phyloP scores from a whole-genome alignment of 2,797 vertebrate species.

The Lates japonicus region DNA sequence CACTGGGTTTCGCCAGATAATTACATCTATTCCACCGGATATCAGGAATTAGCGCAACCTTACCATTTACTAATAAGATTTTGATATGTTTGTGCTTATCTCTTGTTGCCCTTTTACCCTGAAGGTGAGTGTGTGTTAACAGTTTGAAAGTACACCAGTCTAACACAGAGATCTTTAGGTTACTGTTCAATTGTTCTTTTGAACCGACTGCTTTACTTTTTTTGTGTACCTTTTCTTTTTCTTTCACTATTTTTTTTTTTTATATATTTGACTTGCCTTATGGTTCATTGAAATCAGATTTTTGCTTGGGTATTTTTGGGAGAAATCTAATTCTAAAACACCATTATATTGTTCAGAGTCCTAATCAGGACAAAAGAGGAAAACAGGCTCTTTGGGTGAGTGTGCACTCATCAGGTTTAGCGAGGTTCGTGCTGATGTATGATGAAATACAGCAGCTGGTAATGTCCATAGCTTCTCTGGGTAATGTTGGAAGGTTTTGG shows the following conservation, averaged over 20 bases:
- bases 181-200: not conserved
- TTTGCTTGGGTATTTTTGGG: not conserved
- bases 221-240: not conserved
- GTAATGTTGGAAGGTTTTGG: no score
- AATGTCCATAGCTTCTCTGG: constrained; percentile 10
- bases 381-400: not conserved
- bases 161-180: not conserved
- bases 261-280: not conserved
- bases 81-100: constrained; percentile 1
- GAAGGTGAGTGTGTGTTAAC: not conserved
- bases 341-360: not conserved
- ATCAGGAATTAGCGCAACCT: not conserved
- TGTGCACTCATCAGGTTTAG: not conserved
- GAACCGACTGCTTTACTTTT: not conserved
- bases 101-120: not conserved
- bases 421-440: not conserved
- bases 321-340: not conserved
- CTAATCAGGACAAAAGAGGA: not conserved
- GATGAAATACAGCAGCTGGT: constrained; percentile 14
- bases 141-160: not conserved
- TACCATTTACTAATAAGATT: constrained; percentile 28
- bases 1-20: not conserved
- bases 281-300: not conserved
- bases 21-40: not conserved
- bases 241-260: no score